A percentile compares a stretch with the other conserved stretches of the same genome.
These are phyloP conservation scores for Brachylomia viminalis DNA, from an alignment of 2,888 invertebrate genomes.

Conservation along the genomic window DNA sequence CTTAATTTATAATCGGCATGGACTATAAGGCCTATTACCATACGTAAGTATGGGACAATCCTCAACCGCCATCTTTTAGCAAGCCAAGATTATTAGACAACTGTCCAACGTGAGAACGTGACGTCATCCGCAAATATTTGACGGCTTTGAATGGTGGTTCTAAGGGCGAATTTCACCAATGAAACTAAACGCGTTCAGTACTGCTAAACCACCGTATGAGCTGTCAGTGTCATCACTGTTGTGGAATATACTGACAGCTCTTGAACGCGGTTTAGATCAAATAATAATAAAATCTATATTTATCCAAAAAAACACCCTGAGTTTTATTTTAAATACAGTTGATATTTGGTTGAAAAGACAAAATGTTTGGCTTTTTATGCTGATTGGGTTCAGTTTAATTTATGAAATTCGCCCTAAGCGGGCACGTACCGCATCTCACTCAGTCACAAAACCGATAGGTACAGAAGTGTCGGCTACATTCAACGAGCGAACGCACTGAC, in stretches of 20 bases:
- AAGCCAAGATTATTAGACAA: conserved; percentile 1
- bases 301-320: too few relatives aligned
- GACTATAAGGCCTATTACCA: conserved; percentile 63
- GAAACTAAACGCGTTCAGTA: neutral
- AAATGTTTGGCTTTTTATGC: too few relatives aligned
- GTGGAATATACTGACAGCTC: neutral
- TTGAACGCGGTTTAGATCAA: neutral
- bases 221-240: neutral
- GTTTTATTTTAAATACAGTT: too few relatives aligned
- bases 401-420: neutral
- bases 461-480: neutral
- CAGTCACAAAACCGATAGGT: neutral
- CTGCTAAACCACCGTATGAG: neutral
- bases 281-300: too few relatives aligned
- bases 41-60: conserved; percentile 34
- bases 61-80: conserved; percentile 8
- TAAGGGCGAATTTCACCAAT: neutral
- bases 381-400: neutral
- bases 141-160: neutral
- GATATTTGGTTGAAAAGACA: too few relatives aligned
- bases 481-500: neutral
- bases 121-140: neutral
- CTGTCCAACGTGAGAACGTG: neutral
- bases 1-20: conserved; percentile 63
- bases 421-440: neutral